Percentiles rank a stretch among this genome's conserved stretches.
These are phyloP conservation scores for Oikopleura albicans DNA, from an alignment of 23 tunicate species.

Conservation along the genomic window DNA sequence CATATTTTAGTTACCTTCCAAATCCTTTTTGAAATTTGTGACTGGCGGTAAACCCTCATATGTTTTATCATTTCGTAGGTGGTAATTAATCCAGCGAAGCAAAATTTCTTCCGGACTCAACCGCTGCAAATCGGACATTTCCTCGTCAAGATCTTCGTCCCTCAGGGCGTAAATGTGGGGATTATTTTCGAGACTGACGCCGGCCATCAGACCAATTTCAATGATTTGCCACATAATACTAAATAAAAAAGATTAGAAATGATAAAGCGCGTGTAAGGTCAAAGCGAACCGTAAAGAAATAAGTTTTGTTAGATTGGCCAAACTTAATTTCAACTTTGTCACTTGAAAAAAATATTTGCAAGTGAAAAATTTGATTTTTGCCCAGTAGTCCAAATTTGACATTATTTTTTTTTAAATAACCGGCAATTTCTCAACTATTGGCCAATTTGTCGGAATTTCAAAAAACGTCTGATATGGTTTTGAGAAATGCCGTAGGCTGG, in stretches of 20 bases:
- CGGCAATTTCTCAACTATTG: too few species aligned
- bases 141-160: background rate
- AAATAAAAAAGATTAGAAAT: background rate
- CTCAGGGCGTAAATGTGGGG: background rate
- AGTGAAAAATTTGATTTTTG: too few species aligned
- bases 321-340: too few species aligned
- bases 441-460: too few species aligned
- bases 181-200: slow-evolving; percentile 34
- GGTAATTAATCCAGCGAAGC: slow-evolving; percentile 76
- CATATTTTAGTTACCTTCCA: background rate
- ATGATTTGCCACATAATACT: slow-evolving; percentile 82
- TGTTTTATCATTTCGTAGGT: slow-evolving; percentile 35
- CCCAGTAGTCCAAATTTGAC: too few species aligned
- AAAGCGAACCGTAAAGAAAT: too few species aligned
- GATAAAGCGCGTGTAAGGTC: too few species aligned
- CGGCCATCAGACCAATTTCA: slow-evolving; percentile 57
- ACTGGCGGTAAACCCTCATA: background rate
- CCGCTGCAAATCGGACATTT: slow-evolving; percentile 1
- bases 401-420: too few species aligned
- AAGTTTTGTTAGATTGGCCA: too few species aligned
- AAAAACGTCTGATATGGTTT: too few species aligned
- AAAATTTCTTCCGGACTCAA: slow-evolving; percentile 13
- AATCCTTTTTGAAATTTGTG: background rate
- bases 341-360: too few species aligned
- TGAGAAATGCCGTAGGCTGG: too few species aligned